Evolutionary conservation across 2,797 vertebrate genomes (phyloP).

Genomic region (Australoheros facetus): DNA sequence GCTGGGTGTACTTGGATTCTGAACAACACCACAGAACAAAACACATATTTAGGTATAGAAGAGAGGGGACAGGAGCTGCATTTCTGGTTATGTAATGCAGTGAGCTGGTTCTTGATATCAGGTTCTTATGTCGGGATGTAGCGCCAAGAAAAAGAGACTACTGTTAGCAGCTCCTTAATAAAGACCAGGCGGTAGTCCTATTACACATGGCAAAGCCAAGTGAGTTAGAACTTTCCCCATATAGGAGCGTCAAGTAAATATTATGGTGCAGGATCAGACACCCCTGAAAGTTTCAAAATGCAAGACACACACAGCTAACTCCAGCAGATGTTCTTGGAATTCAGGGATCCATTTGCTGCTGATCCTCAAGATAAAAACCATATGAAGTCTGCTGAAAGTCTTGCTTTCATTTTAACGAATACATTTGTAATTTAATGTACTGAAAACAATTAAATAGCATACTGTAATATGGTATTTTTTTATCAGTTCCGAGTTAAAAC

Average conservation of each 20-base stretch:
- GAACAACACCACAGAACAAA: conserved; percentile 59
- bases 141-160: conserved; percentile 77
- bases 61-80: conserved; percentile 18
- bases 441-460: not conserved
- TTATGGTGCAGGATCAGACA: conserved; percentile 46
- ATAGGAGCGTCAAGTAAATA: conserved; percentile 51
- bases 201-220: conserved; percentile 34
- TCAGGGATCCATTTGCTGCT: conserved; percentile 14
- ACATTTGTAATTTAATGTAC: not conserved
- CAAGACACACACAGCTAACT: conserved; percentile 22
- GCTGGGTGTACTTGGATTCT: conserved; percentile 58
- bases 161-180: conserved; percentile 65
- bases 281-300: conserved; percentile 31
- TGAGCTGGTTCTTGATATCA: conserved; percentile 51
- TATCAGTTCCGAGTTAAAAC: not conserved
- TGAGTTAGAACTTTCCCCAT: conserved; percentile 21
- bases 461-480: not conserved
- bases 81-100: conserved; percentile 65
- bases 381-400: conserved; percentile 4
- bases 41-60: conserved; percentile 59
- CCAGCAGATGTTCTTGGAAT: conserved; percentile 37
- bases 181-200: conserved; percentile 51
- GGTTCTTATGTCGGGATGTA: conserved; percentile 51
- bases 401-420: not conserved
- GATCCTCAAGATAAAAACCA: conserved; percentile 16